These are phyloP conservation scores for Drosophila willistoni DNA, from an alignment of 1,140 invertebrate genomes.

Conservation along the genomic window DNA sequence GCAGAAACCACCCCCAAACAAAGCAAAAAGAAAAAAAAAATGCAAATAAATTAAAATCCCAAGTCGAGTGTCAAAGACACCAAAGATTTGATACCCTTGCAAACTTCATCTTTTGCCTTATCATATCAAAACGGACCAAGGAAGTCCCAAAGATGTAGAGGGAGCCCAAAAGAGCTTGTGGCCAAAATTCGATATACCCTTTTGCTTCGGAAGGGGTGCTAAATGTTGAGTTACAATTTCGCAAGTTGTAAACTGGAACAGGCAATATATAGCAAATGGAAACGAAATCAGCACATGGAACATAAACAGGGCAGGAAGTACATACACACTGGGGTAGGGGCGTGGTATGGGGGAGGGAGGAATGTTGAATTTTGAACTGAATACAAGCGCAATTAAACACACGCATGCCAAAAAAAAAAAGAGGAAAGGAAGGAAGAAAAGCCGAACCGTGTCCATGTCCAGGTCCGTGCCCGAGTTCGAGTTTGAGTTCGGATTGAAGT, in stretches of 20 bases:
- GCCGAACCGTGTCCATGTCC: constrained; percentile 26
- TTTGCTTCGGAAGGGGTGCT: neutral
- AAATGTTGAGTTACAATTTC: constrained; percentile 8
- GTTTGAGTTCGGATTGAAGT: constrained; percentile 21
- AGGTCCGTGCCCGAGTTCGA: constrained; percentile 1
- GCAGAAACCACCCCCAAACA: constrained; percentile 58
- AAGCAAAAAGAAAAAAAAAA: neutral
- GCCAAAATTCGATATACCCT: neutral
- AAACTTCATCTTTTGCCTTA: too few species aligned
- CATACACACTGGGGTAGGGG: neutral
- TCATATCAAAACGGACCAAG: too few species aligned
- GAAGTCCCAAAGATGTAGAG: too few species aligned
- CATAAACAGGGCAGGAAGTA: constrained; percentile 67
- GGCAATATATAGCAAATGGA: constrained; percentile 25
- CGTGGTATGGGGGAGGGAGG: constrained; percentile 33
- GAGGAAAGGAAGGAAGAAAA: constrained; percentile 18
- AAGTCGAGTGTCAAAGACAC: neutral
- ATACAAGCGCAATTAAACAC: constrained; percentile 76
- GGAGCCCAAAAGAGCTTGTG: too few species aligned
- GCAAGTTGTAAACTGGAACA: constrained; percentile 64
- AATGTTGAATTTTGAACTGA: constrained; percentile 36
- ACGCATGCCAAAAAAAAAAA: constrained; percentile 60
- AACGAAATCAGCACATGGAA: constrained; percentile 72
- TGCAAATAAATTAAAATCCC: neutral
- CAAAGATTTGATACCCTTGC: neutral